Conservation (phyloP, 2,797 vertebrate species). For the Heteromormyrus szaboi region DNA sequence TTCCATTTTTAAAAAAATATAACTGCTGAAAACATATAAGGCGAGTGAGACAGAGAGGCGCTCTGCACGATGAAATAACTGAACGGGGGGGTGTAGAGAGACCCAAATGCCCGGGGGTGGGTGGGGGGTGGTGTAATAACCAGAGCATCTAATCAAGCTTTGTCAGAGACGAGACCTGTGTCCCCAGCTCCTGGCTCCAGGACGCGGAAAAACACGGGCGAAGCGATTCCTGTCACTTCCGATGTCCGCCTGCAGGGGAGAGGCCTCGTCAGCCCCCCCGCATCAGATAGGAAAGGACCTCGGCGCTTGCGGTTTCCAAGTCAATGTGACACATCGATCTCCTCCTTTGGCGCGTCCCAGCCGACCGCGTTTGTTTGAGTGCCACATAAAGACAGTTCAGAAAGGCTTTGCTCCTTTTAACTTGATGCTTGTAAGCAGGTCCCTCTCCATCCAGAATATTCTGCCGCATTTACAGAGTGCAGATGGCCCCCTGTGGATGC, state of each 20-base stretch:
- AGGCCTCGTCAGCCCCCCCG: too few relatives aligned
- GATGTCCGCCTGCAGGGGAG: not conserved
- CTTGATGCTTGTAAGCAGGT: not conserved
- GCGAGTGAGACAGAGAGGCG: not conserved
- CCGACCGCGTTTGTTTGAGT: not conserved
- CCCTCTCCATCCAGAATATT: not conserved
- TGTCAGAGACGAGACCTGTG: not conserved
- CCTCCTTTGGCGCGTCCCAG: not conserved
- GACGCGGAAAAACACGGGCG: not conserved
- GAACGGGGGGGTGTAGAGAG: not conserved
- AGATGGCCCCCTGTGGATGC: not conserved
- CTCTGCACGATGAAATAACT: not conserved
- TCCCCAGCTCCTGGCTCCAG: not conserved
- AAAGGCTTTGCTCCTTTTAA: not conserved
- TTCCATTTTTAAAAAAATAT: not conserved
- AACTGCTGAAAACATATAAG: not conserved
- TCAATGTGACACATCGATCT: conserved; percentile 1
- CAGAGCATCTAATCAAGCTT: not conserved
- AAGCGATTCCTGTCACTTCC: not conserved
- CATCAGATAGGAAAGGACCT: not conserved
- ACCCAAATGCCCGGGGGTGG: not conserved
- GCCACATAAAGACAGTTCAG: not conserved
- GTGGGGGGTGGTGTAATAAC: not conserved
- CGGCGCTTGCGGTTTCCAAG: not conserved
- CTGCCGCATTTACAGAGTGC: not conserved